phyloP scores from a whole-genome alignment of 2,888 invertebrate genomes.

The Pyrrhia umbra region DNA sequence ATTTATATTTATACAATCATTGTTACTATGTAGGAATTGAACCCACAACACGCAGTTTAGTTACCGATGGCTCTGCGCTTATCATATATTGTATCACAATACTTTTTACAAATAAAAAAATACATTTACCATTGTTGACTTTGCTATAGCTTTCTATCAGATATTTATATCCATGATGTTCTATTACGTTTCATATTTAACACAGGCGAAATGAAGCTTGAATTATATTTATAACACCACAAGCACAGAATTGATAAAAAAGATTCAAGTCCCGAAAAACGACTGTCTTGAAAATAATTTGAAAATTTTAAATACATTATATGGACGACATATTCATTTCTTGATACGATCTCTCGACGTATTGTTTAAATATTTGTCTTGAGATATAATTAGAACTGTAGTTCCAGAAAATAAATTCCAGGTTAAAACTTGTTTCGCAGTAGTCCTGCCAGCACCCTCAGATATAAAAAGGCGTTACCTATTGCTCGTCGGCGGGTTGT shows the following conservation, averaged over 20 bases:
- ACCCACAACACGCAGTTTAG: not conserved
- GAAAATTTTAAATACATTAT: not conserved
- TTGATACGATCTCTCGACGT: not conserved
- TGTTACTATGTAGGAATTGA: not conserved
- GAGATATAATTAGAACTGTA: no score
- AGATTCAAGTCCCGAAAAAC: not conserved
- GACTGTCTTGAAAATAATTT: not conserved
- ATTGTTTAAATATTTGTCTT: not conserved
- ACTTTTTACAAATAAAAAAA: not conserved
- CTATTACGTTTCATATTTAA: not conserved
- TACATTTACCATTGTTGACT: not conserved
- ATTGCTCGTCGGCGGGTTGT: conserved; percentile 76
- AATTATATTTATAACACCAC: not conserved
- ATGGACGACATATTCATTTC: not conserved
- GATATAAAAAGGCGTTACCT: conserved; percentile 78
- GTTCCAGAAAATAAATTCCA: not conserved
- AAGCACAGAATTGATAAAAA: not conserved
- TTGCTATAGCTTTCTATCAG: not conserved
- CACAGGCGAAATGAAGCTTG: not conserved
- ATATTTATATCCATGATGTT: not conserved
- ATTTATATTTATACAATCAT: not conserved
- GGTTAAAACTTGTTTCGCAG: not conserved
- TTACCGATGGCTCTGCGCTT: no score
- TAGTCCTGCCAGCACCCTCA: conserved; percentile 68
- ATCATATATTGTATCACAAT: not conserved